phyloP scores from a whole-genome alignment of 2,888 invertebrate genomes.

The Tolmerus cingulatus region DNA sequence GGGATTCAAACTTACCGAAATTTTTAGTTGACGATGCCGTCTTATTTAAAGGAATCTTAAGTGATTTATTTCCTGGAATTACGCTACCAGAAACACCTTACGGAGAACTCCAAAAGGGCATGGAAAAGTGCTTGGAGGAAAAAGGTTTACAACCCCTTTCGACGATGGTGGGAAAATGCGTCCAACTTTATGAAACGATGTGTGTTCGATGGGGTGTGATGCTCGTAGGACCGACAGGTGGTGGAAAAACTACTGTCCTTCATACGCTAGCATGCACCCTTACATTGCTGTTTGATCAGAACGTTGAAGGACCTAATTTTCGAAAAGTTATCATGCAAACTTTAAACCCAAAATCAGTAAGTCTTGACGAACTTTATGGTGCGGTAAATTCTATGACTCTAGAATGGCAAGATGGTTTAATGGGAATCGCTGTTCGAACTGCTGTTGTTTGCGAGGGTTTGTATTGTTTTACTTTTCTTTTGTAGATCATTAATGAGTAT shows the following conservation, averaged over 20 bases:
- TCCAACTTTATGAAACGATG: slow-evolving; percentile 91
- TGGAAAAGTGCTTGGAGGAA: slow-evolving; percentile 66
- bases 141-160: slow-evolving; percentile 72
- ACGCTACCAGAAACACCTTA: slow-evolving; percentile 81
- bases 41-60: slow-evolving; percentile 85
- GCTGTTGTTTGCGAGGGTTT: slow-evolving; percentile 58
- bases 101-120: slow-evolving; percentile 75
- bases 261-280: slow-evolving; percentile 78
- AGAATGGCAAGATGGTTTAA: slow-evolving; percentile 90
- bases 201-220: slow-evolving; percentile 91
- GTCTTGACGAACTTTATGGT: slow-evolving; percentile 88
- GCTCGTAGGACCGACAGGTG: slow-evolving; percentile 89
- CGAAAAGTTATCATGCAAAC: slow-evolving; percentile 79
- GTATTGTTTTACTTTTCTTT: neutral
- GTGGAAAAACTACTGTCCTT: slow-evolving; percentile 83
- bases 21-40: slow-evolving; percentile 85
- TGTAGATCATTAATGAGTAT: neutral
- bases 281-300: slow-evolving; percentile 70
- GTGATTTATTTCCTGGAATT: slow-evolving; percentile 89
- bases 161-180: slow-evolving; percentile 62
- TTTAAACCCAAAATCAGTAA: slow-evolving; percentile 88
- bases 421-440: slow-evolving; percentile 67
- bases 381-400: slow-evolving; percentile 83
- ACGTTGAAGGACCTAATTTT: slow-evolving; percentile 70
- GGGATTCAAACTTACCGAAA: slow-evolving; percentile 91